Conservation (phyloP, 2,113 vertebrate genomes). For the Atrichornis clamosus region DNA sequence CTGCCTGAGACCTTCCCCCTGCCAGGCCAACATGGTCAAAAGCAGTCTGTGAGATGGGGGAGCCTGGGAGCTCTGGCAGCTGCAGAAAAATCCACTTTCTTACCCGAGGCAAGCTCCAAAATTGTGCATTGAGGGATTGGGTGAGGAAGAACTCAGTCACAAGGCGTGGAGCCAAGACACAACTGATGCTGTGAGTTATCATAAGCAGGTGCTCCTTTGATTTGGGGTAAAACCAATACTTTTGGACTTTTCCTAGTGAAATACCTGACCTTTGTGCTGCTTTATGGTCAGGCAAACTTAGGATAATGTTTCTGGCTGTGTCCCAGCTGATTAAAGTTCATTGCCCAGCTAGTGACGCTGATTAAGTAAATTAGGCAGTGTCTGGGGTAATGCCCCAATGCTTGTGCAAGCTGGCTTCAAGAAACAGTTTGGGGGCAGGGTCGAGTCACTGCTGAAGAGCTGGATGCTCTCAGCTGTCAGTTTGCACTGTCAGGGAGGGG, state of each 20-base stretch:
- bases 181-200: fast-evolving
- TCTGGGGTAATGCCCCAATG: fast-evolving
- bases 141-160: fast-evolving
- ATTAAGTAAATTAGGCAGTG: background rate
- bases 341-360: background rate
- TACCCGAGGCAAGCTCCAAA: background rate
- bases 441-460: background rate
- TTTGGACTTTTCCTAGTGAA: background rate
- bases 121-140: fast-evolving
- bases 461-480: background rate
- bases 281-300: background rate
- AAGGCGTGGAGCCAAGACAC: fast-evolving
- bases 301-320: background rate
- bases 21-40: fast-evolving
- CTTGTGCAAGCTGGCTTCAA: background rate
- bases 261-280: background rate
- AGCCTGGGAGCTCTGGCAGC: fast-evolving
- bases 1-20: background rate
- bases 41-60: background rate
- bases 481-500: background rate
- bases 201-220: fast-evolving
- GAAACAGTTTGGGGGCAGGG: background rate
- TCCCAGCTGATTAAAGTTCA: background rate
- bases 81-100: background rate
- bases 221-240: background rate